phyloP scores from a whole-genome alignment of 2,797 vertebrate genomes.

The Anguilla anguilla region DNA sequence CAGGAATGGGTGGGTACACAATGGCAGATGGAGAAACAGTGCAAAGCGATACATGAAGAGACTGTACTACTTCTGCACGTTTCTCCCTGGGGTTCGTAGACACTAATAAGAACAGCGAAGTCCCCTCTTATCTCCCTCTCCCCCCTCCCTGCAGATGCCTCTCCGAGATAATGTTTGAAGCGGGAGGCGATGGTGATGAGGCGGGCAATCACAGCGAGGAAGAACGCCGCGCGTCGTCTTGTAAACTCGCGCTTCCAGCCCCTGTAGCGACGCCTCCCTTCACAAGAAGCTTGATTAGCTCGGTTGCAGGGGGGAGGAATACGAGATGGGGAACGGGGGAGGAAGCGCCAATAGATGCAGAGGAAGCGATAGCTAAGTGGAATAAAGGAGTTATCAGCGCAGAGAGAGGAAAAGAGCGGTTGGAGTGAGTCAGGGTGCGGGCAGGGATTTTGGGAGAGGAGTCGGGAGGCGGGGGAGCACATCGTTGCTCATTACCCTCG shows the following conservation, averaged over 20 bases:
- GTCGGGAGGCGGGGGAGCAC: background rate
- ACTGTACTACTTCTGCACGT: background rate
- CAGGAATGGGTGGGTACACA: background rate
- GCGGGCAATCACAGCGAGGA: background rate
- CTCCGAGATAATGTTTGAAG: slow-evolving; percentile 5
- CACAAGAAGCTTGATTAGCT: slow-evolving; percentile 10
- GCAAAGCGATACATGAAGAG: background rate
- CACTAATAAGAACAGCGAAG: background rate
- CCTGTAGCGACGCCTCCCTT: background rate
- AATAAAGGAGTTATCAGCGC: background rate
- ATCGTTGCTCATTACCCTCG: background rate
- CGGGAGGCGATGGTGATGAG: background rate
- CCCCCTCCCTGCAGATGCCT: background rate
- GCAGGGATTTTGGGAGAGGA: background rate
- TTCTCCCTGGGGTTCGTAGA: background rate
- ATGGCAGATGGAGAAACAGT: background rate
- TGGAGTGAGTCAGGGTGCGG: background rate
- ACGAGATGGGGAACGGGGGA: background rate
- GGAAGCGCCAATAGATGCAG: background rate
- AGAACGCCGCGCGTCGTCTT: background rate
- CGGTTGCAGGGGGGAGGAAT: background rate
- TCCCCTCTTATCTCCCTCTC: background rate
- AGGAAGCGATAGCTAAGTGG: background rate
- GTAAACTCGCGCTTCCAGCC: background rate
- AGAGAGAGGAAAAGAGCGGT: background rate